Evolutionary conservation across 2,888 invertebrate species (phyloP), one percentile per base, ranked within the genome.

Genomic region (Ephialtes manifestator): DNA sequence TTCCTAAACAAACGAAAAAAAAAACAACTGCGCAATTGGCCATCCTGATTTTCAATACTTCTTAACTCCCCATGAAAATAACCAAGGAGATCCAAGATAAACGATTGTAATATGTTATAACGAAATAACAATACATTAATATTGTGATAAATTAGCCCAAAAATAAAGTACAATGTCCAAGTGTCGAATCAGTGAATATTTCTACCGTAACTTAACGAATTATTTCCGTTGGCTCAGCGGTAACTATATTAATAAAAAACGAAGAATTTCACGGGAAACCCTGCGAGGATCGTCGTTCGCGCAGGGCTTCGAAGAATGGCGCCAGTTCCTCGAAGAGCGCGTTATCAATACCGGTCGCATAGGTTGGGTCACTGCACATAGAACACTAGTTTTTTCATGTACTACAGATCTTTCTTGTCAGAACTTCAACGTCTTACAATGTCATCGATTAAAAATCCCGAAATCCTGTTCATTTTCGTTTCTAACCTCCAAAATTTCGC

Each of bases 401-500:
- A 80, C 71, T 46, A 24, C 53, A 76, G 72, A 46, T 65, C 65
- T 48, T 80, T 86, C 20, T 60, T 82, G 65, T 72, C 84, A 70
- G 83, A 87, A 58, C 46, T 87, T 18, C 85, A 89, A 72, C 84
- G 88, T 74, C 83, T 90, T 74, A 86, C 87, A 18, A 92, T 93
- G 92, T 90, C 92, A 35, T 83, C 88, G 2, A 78, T 87, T 39
- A 79, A 88, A 39, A 94, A 93, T 89, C 97, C 97, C 86, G 98
- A 99, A 95, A 98, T 99, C 78, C 97, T 99, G 53, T 99, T 99
- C 94, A 98, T 99, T 63, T 95, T 99, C n/a, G n/a, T n/a, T n/a
- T n/a, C 7, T 39, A 39, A 39, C 5, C 7, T 7, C 8, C 1
- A 39, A 51, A 18, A 18, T 51, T 18, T n/a, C 18, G 51, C 48